Evolutionary conservation across 2,113 vertebrate genomes (phyloP), one percentile per base, ranked within the genome.

Genomic region (Alethe diademata): DNA sequence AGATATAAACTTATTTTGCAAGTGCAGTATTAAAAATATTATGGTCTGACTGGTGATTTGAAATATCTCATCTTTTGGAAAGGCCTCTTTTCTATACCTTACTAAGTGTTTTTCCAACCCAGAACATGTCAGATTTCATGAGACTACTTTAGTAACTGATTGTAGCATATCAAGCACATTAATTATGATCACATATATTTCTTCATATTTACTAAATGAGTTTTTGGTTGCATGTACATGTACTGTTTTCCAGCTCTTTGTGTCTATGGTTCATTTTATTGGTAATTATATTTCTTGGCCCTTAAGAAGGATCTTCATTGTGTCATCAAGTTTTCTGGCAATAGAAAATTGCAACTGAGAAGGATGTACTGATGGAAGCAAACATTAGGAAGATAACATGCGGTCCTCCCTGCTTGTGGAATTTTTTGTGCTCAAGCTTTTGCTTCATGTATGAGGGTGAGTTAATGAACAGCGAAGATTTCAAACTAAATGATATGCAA

Each of bases 401-500:
- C 61, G 5, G 5, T 11, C n/a, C 12, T 70, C 5, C 15, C 20
- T 47, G 4, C 9, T 19, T 24, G 22, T 38, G 18, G 35, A 33
- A 48, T 75, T 79, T 61, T n/a, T 40, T 31, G 4, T 72, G 8
- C 23, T 75, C 4, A 0, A 7, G 24, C 2, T 62, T 87, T 67
- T 56, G 7, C 9, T 85, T 69, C 36, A 25, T 65, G 4, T 8
- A 0, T 19, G 24, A 76, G 6, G 19, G 29, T 31, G 25, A 4
- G 5, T 22, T 18, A 23, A 23, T 19, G 19, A 64, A 19, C 11
- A 36, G 29, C 28, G 23, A 38, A 36, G 15, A 25, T 24, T 33
- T 50, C 19, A 8, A n/a, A 67, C 33, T 20, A 53, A 70, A 38
- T 0, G 0, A 15, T 29, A 9, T 31, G 24, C 36, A 53, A 10